These are phyloP conservation scores for Bombyx mori DNA, from an alignment of 1,140 invertebrate genomes.

Conservation along the genomic window DNA sequence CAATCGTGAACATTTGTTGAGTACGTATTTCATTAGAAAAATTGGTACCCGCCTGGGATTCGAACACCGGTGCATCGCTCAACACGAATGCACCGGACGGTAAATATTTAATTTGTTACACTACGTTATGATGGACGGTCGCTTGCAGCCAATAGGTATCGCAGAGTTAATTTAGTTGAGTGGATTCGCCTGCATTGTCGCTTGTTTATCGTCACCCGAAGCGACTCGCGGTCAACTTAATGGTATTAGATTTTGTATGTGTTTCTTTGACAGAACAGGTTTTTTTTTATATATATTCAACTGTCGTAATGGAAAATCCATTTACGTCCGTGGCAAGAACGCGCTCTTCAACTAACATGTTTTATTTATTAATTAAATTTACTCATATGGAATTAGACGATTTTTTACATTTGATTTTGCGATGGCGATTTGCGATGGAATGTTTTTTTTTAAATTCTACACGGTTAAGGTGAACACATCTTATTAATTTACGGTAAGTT, in stretches of 20 bases:
- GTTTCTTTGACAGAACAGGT: constrained; percentile 26
- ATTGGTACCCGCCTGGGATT: no score
- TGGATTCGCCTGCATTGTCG: constrained; percentile 63
- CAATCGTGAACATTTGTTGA: no score
- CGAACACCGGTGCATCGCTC: no score
- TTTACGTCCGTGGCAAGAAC: not conserved
- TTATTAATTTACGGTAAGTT: not conserved
- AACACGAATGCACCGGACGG: no score
- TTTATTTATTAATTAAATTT: constrained; percentile 1
- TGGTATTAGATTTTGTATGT: constrained; percentile 60
- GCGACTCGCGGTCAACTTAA: constrained; percentile 30
- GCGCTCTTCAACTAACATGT: not conserved
- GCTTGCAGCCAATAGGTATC: constrained; percentile 46
- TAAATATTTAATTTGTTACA: constrained; percentile 15
- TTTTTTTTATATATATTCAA: constrained; percentile 12
- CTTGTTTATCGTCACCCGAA: constrained; percentile 54
- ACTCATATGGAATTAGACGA: not conserved
- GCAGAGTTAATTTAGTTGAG: constrained; percentile 64
- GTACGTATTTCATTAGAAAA: no score
- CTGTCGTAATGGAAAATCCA: not conserved
- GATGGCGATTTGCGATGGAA: no score
- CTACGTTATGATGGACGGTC: constrained; percentile 25
- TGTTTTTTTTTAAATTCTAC: no score
- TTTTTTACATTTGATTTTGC: not conserved
- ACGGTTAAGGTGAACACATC: not conserved